Conservation (phyloP, 2,888 invertebrate genomes). For the Bombylius discolor region DNA sequence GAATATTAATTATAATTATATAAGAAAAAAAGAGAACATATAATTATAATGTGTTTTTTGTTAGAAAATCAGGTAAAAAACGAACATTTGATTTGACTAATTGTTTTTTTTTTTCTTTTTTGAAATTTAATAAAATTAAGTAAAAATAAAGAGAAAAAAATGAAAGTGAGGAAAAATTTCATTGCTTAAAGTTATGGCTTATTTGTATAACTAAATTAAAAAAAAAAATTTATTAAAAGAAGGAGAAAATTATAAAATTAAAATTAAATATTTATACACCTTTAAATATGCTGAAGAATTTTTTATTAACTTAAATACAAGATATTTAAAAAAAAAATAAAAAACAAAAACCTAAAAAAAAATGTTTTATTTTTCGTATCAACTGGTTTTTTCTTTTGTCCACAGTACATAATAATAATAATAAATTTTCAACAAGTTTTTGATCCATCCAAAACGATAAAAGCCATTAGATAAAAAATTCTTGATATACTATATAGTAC, state of each 20-base stretch:
- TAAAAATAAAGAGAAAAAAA: conserved; percentile 4
- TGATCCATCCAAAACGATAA: too few species aligned
- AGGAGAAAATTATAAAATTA: conserved; percentile 7
- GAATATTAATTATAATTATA: too few species aligned
- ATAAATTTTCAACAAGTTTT: too few species aligned
- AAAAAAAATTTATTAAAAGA: conserved; percentile 1
- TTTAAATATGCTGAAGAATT: conserved; percentile 20
- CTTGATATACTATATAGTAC: too few species aligned
- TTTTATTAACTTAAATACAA: conserved; percentile 21
- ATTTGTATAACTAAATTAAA: conserved; percentile 13
- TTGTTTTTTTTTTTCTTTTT: background rate
- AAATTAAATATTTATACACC: conserved; percentile 20
- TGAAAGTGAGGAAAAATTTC: conserved; percentile 11
- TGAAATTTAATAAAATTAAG: background rate
- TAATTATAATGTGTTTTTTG: too few species aligned
- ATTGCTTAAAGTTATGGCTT: conserved; percentile 20
- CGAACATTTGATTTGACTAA: too few species aligned
- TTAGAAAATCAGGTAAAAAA: too few species aligned
- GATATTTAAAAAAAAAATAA: conserved; percentile 14
- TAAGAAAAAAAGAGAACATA: too few species aligned
- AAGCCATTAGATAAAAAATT: too few species aligned
- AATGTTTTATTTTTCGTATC: too few species aligned
- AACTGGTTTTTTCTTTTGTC: too few species aligned
- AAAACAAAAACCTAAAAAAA: background rate
- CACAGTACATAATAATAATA: too few species aligned